A percentile compares a stretch with the other conserved stretches of the same genome.
phyloP scores from a whole-genome alignment of 2,888 invertebrate species.

The Esperia sulphurella region DNA sequence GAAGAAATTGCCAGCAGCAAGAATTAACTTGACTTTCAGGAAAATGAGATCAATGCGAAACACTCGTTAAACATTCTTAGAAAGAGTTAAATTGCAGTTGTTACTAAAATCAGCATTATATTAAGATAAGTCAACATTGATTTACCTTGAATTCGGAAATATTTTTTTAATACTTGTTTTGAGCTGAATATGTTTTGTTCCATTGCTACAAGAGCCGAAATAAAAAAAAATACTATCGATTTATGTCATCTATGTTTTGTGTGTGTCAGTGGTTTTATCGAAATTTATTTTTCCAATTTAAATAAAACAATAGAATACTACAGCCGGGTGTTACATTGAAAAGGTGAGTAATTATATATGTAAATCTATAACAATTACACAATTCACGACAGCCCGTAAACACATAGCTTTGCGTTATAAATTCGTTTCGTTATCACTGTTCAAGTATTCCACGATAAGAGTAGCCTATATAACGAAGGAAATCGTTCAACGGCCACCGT shows the following conservation, averaged over 20 bases:
- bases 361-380: not conserved
- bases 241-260: not conserved
- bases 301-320: not conserved
- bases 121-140: no score
- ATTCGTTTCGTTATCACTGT: slow-evolving; percentile 48
- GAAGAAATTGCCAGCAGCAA: slow-evolving; percentile 71
- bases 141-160: no score
- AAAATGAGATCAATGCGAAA: slow-evolving; percentile 46
- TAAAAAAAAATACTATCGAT: slow-evolving; percentile 21
- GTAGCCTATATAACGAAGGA: slow-evolving; percentile 63
- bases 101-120: no score
- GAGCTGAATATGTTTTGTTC: not conserved
- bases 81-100: no score
- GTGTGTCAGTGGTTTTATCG: not conserved
- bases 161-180: not conserved
- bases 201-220: not conserved
- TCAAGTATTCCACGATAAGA: slow-evolving; percentile 63
- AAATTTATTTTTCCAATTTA: not conserved
- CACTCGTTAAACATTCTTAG: not conserved
- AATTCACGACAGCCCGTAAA: not conserved
- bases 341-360: slow-evolving; percentile 5
- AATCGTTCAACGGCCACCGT: slow-evolving; percentile 60
- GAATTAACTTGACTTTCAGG: slow-evolving; percentile 84
- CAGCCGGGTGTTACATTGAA: not conserved
- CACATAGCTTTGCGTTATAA: slow-evolving; percentile 7